These are phyloP conservation scores for Cyclina sinensis DNA, from an alignment of 1,140 invertebrate genomes.

Conservation along the genomic window DNA sequence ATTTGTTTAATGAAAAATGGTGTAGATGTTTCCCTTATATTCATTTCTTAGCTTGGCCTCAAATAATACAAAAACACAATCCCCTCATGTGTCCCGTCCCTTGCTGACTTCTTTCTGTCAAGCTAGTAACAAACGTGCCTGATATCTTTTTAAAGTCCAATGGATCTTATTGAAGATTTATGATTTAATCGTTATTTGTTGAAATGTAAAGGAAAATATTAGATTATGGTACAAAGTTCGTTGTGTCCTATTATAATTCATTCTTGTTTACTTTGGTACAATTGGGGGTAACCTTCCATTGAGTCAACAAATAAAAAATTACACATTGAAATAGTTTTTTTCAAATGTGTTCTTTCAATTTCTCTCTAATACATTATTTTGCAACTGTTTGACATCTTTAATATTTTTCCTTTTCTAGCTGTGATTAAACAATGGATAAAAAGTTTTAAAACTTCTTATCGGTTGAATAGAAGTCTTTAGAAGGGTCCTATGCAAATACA, in stretches of 20 bases:
- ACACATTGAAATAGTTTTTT: constrained; percentile 32
- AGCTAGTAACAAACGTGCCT: no score
- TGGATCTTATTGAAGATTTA: no score
- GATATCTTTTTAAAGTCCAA: no score
- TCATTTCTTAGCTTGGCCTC: no score
- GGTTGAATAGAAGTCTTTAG: not conserved
- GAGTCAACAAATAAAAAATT: not conserved
- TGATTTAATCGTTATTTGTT: no score
- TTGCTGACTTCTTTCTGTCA: no score
- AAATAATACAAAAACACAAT: no score
- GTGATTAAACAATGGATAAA: constrained; percentile 49
- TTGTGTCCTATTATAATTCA: not conserved
- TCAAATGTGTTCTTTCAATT: not conserved
- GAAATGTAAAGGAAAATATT: not conserved
- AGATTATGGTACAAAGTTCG: not conserved
- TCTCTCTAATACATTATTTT: constrained; percentile 37
- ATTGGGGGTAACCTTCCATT: not conserved
- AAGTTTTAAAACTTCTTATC: constrained; percentile 53
- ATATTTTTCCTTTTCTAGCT: constrained; percentile 27
- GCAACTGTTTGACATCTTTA: constrained; percentile 59
- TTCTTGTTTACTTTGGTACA: constrained; percentile 15
- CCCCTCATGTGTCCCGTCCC: no score
- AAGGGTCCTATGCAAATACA: constrained; percentile 54
- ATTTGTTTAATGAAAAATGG: no score
- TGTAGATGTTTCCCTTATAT: no score